Evolutionary conservation across 2,797 vertebrate genomes (phyloP).

Genomic region (Toxotes lorentzi): DNA sequence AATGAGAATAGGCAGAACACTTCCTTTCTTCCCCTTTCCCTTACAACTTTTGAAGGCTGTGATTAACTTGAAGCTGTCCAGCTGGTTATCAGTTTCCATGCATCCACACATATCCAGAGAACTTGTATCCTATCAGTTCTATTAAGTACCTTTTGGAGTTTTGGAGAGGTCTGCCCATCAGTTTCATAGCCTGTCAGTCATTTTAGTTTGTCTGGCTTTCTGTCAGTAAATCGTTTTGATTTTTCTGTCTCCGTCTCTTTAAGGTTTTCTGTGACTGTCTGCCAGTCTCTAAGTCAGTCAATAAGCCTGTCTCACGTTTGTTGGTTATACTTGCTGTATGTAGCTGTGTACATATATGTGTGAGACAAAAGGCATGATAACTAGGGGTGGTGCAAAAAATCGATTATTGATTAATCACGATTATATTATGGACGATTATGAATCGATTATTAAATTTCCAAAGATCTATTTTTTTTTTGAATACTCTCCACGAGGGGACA

Average conservation of each 20-base stretch:
- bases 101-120: slow-evolving; percentile 45
- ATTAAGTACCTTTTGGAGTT: slow-evolving; percentile 57
- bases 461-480: no score
- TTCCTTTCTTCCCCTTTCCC: slow-evolving; percentile 47
- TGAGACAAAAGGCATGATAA: not conserved
- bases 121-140: slow-evolving; percentile 64
- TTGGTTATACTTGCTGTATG: not conserved
- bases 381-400: no score
- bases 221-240: slow-evolving; percentile 58
- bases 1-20: slow-evolving; percentile 50
- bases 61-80: slow-evolving; percentile 65
- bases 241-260: slow-evolving; percentile 51
- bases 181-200: slow-evolving; percentile 61
- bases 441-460: no score
- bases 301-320: slow-evolving; percentile 15
- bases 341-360: not conserved
- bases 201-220: slow-evolving; percentile 55
- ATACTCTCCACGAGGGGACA: no score
- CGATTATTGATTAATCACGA: no score
- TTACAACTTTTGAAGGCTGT: slow-evolving; percentile 40
- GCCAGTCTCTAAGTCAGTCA: slow-evolving; percentile 13
- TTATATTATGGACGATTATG: no score
- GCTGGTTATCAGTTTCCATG: slow-evolving; percentile 76
- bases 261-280: slow-evolving; percentile 39
- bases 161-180: slow-evolving; percentile 30